Evolutionary conservation across 2,888 invertebrate species (phyloP).

Genomic region (Drosophila prostipennis): DNA sequence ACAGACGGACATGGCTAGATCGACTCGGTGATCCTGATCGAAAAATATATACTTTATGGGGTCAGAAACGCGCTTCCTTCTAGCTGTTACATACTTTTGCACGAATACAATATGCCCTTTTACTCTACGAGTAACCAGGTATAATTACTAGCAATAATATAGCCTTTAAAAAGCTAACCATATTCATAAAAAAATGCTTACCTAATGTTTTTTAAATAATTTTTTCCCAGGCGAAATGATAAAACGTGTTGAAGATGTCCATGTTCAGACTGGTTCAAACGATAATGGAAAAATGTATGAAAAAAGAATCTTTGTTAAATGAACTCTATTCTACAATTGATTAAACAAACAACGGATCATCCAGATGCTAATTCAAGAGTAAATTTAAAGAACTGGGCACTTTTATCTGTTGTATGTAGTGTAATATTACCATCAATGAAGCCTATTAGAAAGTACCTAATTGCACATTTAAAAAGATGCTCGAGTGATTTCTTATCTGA

Average conservation of each 20-base stretch:
- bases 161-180: no score
- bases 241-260: constrained; percentile 92
- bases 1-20: no score
- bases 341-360: constrained; percentile 97
- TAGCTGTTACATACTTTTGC: no score
- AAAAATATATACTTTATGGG: no score
- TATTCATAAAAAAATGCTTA: no score
- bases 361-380: constrained; percentile 95
- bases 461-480: constrained; percentile 95
- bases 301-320: constrained; percentile 93
- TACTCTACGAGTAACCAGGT: no score
- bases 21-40: no score
- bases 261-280: constrained; percentile 94
- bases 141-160: no score
- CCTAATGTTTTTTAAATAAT: no score
- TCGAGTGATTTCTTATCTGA: constrained; percentile 94
- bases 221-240: constrained; percentile 86
- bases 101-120: no score
- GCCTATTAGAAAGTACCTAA: constrained; percentile 92
- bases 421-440: constrained; percentile 94
- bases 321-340: constrained; percentile 96
- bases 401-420: constrained; percentile 91
- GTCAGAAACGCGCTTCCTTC: no score
- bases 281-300: constrained; percentile 95
- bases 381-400: constrained; percentile 95